A percentile compares a stretch with the other conserved stretches of the same genome.
phyloP scores from a whole-genome alignment of 2,113 vertebrate genomes.

The Gavia stellata region DNA sequence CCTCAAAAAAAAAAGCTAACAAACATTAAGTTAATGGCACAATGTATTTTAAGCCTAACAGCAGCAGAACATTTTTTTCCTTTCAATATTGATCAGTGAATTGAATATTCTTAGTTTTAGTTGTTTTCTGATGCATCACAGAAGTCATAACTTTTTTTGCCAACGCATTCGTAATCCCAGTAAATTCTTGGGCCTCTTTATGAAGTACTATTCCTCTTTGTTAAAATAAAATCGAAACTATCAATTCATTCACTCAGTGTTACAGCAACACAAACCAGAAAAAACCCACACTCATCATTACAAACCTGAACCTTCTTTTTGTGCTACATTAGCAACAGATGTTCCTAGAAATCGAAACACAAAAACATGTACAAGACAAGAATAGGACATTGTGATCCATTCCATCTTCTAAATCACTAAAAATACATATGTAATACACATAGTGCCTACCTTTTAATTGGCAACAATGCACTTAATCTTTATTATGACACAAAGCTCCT shows the following conservation, averaged over 20 bases:
- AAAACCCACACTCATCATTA: background rate
- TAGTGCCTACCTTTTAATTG: background rate
- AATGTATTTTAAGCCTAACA: background rate
- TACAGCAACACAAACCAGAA: background rate
- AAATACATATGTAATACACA: background rate
- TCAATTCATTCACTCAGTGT: background rate
- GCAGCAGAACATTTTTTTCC: background rate
- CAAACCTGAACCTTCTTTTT: constrained; percentile 76
- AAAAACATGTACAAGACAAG: constrained; percentile 21
- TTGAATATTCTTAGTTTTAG: background rate
- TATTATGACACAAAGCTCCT: background rate
- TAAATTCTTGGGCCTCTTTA: background rate
- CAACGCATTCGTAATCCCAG: background rate
- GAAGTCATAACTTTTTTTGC: background rate
- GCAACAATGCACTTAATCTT: background rate
- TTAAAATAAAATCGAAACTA: background rate
- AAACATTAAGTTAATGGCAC: background rate
- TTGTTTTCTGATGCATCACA: background rate
- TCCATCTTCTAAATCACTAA: background rate
- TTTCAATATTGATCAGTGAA: background rate
- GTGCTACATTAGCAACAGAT: constrained; percentile 44
- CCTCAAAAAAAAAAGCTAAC: background rate
- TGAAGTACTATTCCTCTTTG: background rate
- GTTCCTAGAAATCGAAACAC: constrained; percentile 54
- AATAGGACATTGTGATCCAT: background rate